Evolutionary conservation across 2,888 invertebrate genomes (phyloP), one percentile per base, ranked within the genome.

Genomic region (Drosophila diplacantha): DNA sequence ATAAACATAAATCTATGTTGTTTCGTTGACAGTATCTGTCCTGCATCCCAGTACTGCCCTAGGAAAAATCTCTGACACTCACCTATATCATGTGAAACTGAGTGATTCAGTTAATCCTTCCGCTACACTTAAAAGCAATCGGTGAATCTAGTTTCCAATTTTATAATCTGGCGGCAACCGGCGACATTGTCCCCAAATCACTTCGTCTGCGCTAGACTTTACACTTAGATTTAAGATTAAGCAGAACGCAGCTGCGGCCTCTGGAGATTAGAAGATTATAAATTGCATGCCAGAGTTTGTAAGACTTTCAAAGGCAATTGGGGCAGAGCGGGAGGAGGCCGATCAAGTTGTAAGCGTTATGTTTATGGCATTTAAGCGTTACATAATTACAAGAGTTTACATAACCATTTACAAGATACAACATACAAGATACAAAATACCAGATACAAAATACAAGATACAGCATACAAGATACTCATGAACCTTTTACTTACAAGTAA

Each of bases 401-500:
- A 72, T 62, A 70, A 63, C 57, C 72, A 54, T 66, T 66, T 58
- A 68, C 52, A 72, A 66, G 60, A 61, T 56, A 51, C 47, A 44
- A 53, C 3, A 43, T 43, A 43, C 41, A 26, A 26, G 0, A 39
- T 39, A 39, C 41, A 24, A 22, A 5, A 22, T 22, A 5, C 22
- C 5, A 41, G 3, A 39, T 41, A 14, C 38, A 22, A 41, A 0
- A 39, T 39, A 43, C 43, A 26, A 43, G 18, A 29, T 44, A 44
- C 43, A 16, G 12, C 2, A 54, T 51, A 51, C 29, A 51, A 55
- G 55, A 60, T 41, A 59, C 49, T 63, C 63, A 65, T 63, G 68
- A 74, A 71, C 61, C 68, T 72, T 72, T 71, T 73, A 75, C 74
- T 68, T 72, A 72, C 52, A 67, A 73, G 57, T 74, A 75, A 76